Evolutionary conservation across 1,140 invertebrate genomes (phyloP).

Genomic region (Drosophila paulistorum): DNA sequence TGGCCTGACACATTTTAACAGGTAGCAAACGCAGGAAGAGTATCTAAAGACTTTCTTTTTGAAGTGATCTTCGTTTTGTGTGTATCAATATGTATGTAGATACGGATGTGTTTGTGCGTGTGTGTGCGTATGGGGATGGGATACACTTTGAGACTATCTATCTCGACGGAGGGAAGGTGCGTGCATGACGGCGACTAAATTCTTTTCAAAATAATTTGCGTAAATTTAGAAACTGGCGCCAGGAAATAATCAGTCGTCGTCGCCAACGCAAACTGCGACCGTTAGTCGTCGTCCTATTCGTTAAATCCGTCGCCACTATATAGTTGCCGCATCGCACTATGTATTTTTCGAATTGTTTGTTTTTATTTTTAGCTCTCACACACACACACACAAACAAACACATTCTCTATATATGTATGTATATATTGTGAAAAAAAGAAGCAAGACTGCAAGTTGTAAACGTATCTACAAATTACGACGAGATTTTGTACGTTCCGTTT

Average conservation of each 20-base stretch:
- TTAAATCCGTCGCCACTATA: constrained; percentile 51
- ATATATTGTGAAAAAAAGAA: too few species aligned
- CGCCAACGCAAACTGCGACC: constrained; percentile 69
- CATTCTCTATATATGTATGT: constrained; percentile 1
- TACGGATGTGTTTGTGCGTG: constrained; percentile 7
- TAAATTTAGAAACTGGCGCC: constrained; percentile 81
- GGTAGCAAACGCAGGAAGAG: background rate
- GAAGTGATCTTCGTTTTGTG: background rate
- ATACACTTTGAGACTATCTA: constrained; percentile 14
- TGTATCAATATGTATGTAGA: background rate
- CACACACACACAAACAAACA: constrained; percentile 20
- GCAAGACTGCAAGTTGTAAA: background rate
- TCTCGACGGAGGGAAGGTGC: constrained; percentile 41
- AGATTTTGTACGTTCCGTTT: constrained; percentile 7
- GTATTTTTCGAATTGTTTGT: constrained; percentile 34
- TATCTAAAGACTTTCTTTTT: background rate
- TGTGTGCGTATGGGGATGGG: constrained; percentile 10
- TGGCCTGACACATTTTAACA: background rate
- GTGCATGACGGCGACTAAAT: constrained; percentile 75
- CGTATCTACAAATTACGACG: constrained; percentile 33
- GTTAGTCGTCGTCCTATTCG: constrained; percentile 32
- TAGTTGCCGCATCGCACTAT: constrained; percentile 57
- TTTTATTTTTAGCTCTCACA: constrained; percentile 24
- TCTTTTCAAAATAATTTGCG: constrained; percentile 80
- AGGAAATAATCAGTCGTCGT: constrained; percentile 82